These are phyloP conservation scores for Rafetus swinhoei DNA, from an alignment of 2,113 vertebrate species.

Conservation along the genomic window DNA sequence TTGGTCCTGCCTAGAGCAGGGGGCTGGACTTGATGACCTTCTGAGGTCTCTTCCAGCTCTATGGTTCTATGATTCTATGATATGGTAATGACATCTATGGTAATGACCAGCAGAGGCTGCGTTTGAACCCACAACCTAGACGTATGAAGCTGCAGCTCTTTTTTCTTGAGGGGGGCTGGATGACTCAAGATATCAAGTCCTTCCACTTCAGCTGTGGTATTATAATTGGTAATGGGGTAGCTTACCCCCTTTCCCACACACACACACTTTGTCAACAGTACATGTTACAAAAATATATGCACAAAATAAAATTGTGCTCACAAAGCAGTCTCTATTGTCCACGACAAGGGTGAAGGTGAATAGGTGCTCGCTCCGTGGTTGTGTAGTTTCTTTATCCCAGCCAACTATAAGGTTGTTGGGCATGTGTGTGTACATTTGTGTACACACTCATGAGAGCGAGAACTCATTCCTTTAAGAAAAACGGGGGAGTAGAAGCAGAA, in stretches of 20 bases:
- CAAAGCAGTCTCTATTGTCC: not conserved
- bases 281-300: not conserved
- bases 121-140: not conserved
- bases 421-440: not conserved
- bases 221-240: rapidly evolving
- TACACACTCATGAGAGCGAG: not conserved
- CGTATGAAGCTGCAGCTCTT: not conserved
- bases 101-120: not conserved
- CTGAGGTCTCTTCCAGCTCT: too few relatives aligned
- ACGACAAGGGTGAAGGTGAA: not conserved
- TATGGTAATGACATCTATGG: not conserved
- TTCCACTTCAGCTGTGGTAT: rapidly evolving
- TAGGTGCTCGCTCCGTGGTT: rapidly evolving
- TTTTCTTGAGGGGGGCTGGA: not conserved
- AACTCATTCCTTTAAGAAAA: not conserved
- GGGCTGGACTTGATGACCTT: too few relatives aligned
- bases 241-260: not conserved
- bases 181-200: not conserved
- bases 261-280: not conserved
- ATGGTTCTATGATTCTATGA: too few relatives aligned
- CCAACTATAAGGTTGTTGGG: not conserved
- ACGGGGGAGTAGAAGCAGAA: not conserved
- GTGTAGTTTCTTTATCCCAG: not conserved
- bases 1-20: too few relatives aligned
- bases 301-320: not conserved